Evolutionary conservation across 53 echinoderm and acorn worm genomes (phyloP), one percentile per base, ranked within the genome.

Genomic region (Astropecten irregularis): DNA sequence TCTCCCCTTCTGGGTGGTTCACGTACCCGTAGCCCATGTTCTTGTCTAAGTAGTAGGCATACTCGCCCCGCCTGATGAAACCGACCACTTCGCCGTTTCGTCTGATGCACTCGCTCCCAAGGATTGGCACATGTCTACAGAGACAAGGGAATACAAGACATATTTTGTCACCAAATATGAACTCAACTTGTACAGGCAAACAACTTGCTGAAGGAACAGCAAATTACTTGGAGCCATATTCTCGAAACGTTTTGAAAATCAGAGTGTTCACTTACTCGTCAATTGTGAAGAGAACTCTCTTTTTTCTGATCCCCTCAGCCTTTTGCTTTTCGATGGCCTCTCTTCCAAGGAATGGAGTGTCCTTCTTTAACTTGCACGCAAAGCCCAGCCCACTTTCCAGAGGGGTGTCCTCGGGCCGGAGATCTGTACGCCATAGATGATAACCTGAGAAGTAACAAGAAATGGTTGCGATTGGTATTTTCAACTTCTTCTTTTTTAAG

Each of bases 361-460:
- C 89, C 61, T 70, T 84, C 90, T 96, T 96, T 39, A 96, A 66
- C 85, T 96, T 96, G 63, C 97, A 96, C 25, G 92, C 92, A 77
- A 96, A 96, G 71, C 88, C 97, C 19, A 96, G 87, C 48, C 74
- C 89, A 48, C 86, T 88, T 69, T 96, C 97, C 19, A 94, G 85
- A 60, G 97, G 94, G 81, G 97, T 94, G 90, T 96, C 97, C 71
- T 89, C 89, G 3, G 87, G 28, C 0, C 97, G 70, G 3, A 96
- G 71, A 52, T 89, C 94, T 22, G 88, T 84, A 70, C 92, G 97
- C 97, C 97, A 96, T 66, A 92, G 94, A 35, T 92, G 85, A 57
- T 96, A 96, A 8, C 96, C 96, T 96, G 81, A n/a, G n/a, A n/a
- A n/a, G n/a, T n/a, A n/a, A n/a, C n/a, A n/a, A n/a, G n/a, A n/a